Conservation (phyloP, 2,113 vertebrate species). For the Anser cygnoides region DNA sequence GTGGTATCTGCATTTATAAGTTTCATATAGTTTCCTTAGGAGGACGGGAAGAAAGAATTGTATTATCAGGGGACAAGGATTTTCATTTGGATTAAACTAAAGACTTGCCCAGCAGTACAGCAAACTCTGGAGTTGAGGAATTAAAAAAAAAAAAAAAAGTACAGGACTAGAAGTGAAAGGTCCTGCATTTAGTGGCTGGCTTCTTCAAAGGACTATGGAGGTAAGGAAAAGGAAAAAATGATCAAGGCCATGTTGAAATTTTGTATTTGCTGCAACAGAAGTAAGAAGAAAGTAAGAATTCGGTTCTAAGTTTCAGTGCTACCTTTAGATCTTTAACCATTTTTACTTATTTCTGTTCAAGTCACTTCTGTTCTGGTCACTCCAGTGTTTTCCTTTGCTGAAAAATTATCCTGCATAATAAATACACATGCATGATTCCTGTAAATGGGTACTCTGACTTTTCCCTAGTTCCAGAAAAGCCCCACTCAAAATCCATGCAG, state of each 20-base stretch:
- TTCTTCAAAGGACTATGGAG: constrained; percentile 31
- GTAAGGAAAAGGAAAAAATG: constrained; percentile 31
- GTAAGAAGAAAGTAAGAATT: not conserved
- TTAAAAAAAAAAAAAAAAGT: constrained; percentile 42
- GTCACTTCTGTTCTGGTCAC: not conserved
- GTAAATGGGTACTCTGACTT: not conserved
- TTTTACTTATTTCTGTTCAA: not conserved
- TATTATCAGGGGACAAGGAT: constrained; percentile 49
- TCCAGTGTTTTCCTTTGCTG: not conserved
- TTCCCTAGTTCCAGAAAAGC: not conserved
- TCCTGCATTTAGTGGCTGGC: constrained; percentile 40
- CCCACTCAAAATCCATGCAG: not conserved
- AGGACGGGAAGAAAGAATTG: constrained; percentile 24
- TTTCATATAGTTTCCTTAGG: constrained; percentile 48
- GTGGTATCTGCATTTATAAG: constrained; percentile 44
- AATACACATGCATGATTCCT: not conserved
- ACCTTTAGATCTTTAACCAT: not conserved
- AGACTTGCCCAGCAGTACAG: constrained; percentile 51
- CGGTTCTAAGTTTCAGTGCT: not conserved
- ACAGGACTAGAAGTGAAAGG: constrained; percentile 43
- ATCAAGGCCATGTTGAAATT: not conserved
- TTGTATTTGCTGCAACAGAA: constrained; percentile 26
- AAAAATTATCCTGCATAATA: not conserved
- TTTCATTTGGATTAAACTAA: constrained; percentile 60
- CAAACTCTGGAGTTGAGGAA: constrained; percentile 45